A percentile compares a stretch with the other conserved stretches of the same genome.
phyloP scores from a whole-genome alignment of 2,113 vertebrate genomes.

The Pachycephala philippinensis region DNA sequence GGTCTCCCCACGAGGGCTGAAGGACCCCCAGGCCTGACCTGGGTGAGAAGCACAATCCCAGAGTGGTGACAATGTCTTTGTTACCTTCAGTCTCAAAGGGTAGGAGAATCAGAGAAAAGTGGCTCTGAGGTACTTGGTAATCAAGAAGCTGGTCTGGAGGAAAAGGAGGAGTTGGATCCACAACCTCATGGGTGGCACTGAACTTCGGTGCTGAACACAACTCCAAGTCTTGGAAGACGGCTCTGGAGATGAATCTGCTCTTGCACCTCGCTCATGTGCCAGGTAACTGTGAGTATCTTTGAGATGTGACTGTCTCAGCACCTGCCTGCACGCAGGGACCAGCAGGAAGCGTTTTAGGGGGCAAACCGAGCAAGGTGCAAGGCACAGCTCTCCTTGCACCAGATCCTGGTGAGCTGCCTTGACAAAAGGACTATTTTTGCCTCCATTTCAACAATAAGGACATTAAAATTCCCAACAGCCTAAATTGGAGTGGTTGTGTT shows the following conservation, averaged over 20 bases:
- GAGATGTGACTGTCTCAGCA: neutral
- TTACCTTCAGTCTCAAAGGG: neutral
- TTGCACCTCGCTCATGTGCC: rapidly evolving
- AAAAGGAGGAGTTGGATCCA: neutral
- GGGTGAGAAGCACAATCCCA: neutral
- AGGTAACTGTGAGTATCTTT: rapidly evolving
- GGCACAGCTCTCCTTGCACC: neutral
- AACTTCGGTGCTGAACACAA: no score
- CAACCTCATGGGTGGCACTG: neutral
- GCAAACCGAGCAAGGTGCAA: neutral
- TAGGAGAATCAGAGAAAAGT: neutral
- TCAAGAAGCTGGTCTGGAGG: neutral
- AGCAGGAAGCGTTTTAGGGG: rapidly evolving
- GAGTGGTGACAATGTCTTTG: neutral
- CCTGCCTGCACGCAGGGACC: neutral
- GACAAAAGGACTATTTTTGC: rapidly evolving
- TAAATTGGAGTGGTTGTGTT: rapidly evolving
- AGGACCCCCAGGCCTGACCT: no score
- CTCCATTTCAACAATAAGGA: neutral
- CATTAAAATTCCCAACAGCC: neutral
- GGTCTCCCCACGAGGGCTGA: rapidly evolving
- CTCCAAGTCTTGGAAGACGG: neutral
- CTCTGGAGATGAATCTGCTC: neutral
- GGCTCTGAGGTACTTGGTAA: neutral
- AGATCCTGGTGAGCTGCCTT: neutral